Evolutionary conservation across 2,113 vertebrate genomes (phyloP).

Genomic region (Hipposideros armiger): DNA sequence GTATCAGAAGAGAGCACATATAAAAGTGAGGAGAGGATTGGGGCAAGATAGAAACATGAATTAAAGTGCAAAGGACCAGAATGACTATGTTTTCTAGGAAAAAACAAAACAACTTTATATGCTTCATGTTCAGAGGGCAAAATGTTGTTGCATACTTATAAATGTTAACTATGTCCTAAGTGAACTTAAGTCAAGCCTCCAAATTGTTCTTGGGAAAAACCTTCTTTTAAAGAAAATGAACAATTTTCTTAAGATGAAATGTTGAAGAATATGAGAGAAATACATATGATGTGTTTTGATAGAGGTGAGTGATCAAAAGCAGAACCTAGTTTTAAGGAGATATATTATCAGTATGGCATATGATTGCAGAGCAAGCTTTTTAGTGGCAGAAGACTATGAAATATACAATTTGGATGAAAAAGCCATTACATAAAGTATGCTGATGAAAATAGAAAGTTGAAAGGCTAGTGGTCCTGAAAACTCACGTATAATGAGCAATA

Average conservation of each 20-base stretch:
- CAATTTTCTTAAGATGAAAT: neutral
- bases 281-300: neutral
- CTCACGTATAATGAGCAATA: constrained; percentile 48
- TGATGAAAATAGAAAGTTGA: constrained; percentile 57
- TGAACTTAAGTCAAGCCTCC: neutral
- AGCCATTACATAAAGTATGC: neutral
- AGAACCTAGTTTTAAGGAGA: constrained; percentile 39
- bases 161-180: neutral
- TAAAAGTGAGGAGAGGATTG: neutral
- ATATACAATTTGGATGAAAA: neutral
- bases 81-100: neutral
- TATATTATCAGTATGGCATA: neutral
- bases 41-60: neutral
- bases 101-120: neutral
- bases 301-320: neutral
- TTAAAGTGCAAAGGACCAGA: neutral
- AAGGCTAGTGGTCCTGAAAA: constrained; percentile 35
- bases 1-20: neutral
- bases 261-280: constrained; percentile 29
- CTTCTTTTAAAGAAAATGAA: neutral
- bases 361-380: neutral
- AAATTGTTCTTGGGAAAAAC: neutral
- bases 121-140: neutral
- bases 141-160: neutral
- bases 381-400: constrained; percentile 28